These are phyloP conservation scores for Hypocryptadius cinnamomeus DNA, from an alignment of 2,113 vertebrate species.

Conservation along the genomic window DNA sequence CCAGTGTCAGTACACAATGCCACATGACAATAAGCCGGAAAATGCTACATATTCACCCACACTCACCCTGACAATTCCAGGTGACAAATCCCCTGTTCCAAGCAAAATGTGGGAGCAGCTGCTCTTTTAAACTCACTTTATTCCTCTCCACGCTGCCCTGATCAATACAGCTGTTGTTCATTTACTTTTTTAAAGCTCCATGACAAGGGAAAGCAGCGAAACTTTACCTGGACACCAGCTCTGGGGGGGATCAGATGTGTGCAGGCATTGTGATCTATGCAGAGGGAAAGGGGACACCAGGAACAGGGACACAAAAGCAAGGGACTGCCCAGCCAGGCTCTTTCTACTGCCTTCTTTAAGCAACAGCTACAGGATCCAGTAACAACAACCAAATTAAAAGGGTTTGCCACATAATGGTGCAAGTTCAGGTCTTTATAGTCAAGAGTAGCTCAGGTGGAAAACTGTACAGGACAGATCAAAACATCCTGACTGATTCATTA, in stretches of 20 bases:
- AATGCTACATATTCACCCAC: background rate
- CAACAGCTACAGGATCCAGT: background rate
- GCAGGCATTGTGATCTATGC: background rate
- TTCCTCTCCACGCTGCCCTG: background rate
- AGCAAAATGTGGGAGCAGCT: background rate
- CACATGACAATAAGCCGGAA: background rate
- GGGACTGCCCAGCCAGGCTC: background rate
- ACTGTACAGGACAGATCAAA: background rate
- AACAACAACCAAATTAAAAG: background rate
- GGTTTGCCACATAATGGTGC: background rate
- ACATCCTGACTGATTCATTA: background rate
- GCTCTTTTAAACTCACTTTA: background rate
- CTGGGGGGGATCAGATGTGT: background rate
- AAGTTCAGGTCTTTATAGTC: background rate
- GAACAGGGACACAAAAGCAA: background rate
- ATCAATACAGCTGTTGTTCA: background rate
- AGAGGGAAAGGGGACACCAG: conserved; percentile 30
- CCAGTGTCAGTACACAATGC: background rate
- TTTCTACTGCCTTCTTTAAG: background rate
- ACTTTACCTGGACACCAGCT: conserved; percentile 20
- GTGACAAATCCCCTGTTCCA: background rate
- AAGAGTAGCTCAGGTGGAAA: background rate
- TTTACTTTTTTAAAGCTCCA: background rate
- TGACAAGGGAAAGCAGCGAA: background rate
- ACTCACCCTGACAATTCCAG: background rate